A percentile compares a stretch with the other conserved stretches of the same genome.
Evolutionary conservation across 2,113 vertebrate species (phyloP).

Genomic region (Chamaea fasciata): DNA sequence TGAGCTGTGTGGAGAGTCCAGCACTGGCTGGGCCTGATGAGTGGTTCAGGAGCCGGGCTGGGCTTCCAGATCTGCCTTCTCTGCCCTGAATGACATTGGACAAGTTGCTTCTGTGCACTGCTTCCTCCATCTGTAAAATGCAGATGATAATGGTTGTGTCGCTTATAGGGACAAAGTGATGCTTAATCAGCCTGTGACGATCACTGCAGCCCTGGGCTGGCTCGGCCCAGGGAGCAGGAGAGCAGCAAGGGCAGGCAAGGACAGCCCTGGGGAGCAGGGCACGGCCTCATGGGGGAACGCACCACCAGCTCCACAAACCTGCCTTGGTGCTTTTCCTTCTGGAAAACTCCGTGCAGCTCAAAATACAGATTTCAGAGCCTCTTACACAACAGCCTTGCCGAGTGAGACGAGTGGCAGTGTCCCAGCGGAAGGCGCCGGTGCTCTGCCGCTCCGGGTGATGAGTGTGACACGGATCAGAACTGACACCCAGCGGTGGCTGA

Average conservation of each 20-base stretch:
- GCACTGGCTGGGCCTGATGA: neutral
- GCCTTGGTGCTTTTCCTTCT: neutral
- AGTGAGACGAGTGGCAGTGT: rapidly evolving
- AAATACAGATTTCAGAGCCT: neutral
- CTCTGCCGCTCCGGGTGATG: rapidly evolving
- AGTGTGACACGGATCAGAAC: neutral
- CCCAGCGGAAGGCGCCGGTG: neutral
- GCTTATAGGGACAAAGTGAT: neutral
- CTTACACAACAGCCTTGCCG: neutral
- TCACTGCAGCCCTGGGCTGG: rapidly evolving
- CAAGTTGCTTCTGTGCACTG: neutral
- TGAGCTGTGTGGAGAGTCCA: neutral
- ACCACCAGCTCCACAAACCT: neutral
- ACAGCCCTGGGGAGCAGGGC: neutral
- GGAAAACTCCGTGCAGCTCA: neutral
- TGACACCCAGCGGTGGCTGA: rapidly evolving
- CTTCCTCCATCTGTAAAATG: neutral
- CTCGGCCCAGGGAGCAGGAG: neutral
- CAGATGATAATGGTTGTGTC: neutral
- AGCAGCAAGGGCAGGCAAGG: neutral
- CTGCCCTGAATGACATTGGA: neutral
- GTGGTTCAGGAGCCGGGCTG: neutral
- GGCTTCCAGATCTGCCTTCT: neutral
- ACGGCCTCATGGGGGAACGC: rapidly evolving
- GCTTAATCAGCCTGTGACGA: neutral